Conservation (phyloP, 2,113 vertebrate species). For the Diadophis punctatus region DNA sequence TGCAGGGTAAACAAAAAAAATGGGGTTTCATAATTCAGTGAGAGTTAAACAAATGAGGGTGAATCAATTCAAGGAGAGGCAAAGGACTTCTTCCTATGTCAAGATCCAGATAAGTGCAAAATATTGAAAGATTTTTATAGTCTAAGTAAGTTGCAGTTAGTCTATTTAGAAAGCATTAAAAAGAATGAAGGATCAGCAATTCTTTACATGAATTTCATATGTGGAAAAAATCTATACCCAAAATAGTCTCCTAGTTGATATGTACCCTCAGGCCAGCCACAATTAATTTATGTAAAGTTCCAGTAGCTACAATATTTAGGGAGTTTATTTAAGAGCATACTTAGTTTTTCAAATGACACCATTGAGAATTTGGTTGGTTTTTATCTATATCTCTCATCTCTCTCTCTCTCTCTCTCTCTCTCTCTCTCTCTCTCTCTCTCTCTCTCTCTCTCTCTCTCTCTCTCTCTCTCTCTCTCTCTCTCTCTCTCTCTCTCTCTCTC, state of each 20-base stretch:
- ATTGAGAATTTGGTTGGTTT: background rate
- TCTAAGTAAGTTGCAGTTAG: background rate
- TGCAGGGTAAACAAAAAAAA: background rate
- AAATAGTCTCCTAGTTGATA: background rate
- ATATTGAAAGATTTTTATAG: background rate
- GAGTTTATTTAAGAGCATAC: background rate
- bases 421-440: too few species aligned
- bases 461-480: too few species aligned
- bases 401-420: too few species aligned
- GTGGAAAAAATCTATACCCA: background rate
- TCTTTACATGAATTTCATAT: background rate
- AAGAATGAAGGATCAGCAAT: background rate
- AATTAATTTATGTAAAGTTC: background rate
- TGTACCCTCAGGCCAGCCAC: background rate
- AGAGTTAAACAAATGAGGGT: conserved; percentile 9
- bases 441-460: too few species aligned
- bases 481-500: too few species aligned
- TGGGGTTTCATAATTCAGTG: background rate
- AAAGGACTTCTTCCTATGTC: background rate
- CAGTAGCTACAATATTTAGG: background rate
- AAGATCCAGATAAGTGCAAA: background rate
- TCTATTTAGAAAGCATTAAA: background rate
- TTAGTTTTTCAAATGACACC: background rate
- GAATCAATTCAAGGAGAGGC: background rate
- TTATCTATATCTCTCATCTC: background rate